These are phyloP conservation scores for Cliona cf. orientalis DNA, from an alignment of 37 sponge, comb jelly and placozoan species.

Conservation along the genomic window DNA sequence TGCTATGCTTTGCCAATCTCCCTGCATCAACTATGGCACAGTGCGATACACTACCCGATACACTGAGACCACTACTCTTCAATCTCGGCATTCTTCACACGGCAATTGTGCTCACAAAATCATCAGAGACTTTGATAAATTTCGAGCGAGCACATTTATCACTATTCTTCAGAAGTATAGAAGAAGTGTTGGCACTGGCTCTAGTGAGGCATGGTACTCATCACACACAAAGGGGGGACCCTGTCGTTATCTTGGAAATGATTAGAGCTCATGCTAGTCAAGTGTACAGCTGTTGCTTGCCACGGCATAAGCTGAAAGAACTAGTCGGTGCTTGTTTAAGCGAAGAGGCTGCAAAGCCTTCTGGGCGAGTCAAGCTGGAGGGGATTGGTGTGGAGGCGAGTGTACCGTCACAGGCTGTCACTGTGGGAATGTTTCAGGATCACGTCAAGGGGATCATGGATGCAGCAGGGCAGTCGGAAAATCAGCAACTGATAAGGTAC, in stretches of 20 bases:
- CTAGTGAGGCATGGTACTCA: not conserved
- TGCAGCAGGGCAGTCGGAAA: too few relatives aligned
- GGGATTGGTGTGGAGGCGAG: not conserved
- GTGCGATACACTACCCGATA: not conserved
- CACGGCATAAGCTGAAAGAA: not conserved
- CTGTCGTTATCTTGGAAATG: not conserved
- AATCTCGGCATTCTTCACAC: constrained; percentile 31
- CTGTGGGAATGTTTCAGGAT: too few relatives aligned
- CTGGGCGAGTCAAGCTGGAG: not conserved
- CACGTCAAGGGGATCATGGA: too few relatives aligned
- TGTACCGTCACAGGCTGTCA: not conserved
- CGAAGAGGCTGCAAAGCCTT: not conserved
- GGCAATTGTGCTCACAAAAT: not conserved
- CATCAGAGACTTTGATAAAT: too few relatives aligned
- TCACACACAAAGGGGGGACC: not conserved
- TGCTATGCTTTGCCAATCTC: constrained; percentile 9
- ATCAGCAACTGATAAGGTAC: too few relatives aligned
- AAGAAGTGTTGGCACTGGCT: too few relatives aligned
- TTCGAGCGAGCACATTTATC: too few relatives aligned
- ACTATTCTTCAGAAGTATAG: too few relatives aligned
- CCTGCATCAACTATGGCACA: not conserved
- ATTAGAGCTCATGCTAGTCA: not conserved
- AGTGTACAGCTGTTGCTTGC: constrained; percentile 21
- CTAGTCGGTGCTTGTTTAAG: not conserved
- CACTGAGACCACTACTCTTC: constrained; percentile 7